Evolutionary conservation across 2,888 invertebrate species (phyloP), one percentile per base, ranked within the genome.

Genomic region (Matsumyia berberina): DNA sequence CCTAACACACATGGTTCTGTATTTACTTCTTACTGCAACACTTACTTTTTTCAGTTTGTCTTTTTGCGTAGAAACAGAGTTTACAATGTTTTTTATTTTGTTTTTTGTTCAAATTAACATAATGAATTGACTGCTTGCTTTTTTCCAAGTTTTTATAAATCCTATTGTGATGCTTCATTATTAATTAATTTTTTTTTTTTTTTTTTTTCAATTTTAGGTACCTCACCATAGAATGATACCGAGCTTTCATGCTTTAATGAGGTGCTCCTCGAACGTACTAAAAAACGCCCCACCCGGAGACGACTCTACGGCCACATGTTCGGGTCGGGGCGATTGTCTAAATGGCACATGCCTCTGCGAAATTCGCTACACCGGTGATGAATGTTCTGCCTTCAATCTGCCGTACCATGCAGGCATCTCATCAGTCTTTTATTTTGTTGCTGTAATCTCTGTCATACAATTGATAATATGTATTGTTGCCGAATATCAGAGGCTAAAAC

Each of bases 331-430:
- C 17, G 97, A 97, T 92, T 97, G 97, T 92, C 94, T 96, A 90
- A 97, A 97, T 91, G 97, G 97, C 87, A 97, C 97, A 69, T 97
- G 97, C 90, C 93, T 97, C 88, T 97, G 97, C 92, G 97, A 97
- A 93, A 97, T 97, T 88, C 94, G 95, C 70, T 98, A 95, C 91
- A 94, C 97, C 80, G 97, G 97, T 8, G 95, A 95, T 80, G 94
- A 95, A 89, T 96, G 97, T 90, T 95, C 95, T 79, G 95, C 95
- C 31, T 96, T 96, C 86, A 97, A 97, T 92, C 91, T 96, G 88
- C 95, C 96, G 33, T 97, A 97, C 90, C 96, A 94, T 89, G 93
- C 93, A 31, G 93, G 93, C 90, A 95, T 95, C 80, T 95, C 95
- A 33, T 94, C 95, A 5, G 93, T 97, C 42, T 97, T 97, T 92